Evolutionary conservation across 2,888 invertebrate genomes (phyloP).

Genomic region (Mechanitis messenoides): DNA sequence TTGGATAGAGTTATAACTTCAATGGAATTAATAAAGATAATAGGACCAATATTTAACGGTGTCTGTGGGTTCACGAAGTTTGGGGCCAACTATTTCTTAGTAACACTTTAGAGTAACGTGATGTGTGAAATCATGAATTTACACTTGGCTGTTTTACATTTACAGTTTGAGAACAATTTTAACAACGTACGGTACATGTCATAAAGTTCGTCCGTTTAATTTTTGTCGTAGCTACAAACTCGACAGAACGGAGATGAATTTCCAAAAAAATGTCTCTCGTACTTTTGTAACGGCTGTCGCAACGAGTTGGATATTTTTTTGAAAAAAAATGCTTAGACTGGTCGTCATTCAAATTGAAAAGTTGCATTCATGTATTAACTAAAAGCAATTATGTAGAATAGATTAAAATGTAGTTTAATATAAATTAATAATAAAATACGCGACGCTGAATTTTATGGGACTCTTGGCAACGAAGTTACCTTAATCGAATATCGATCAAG

Average conservation of each 20-base stretch:
- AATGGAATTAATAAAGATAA: too few relatives aligned
- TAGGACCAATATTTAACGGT: too few relatives aligned
- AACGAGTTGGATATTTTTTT: background rate
- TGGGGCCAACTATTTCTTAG: too few relatives aligned
- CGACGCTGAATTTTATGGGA: too few relatives aligned
- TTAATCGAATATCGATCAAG: slow-evolving; percentile 24
- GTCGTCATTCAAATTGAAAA: too few relatives aligned
- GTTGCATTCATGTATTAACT: too few relatives aligned
- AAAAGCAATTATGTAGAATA: too few relatives aligned
- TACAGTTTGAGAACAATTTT: background rate
- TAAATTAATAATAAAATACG: too few relatives aligned
- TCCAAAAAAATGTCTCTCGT: slow-evolving; percentile 18
- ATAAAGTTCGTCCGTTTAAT: slow-evolving; percentile 20
- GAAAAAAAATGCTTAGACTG: background rate
- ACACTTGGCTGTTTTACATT: background rate
- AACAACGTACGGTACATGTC: slow-evolving; percentile 23
- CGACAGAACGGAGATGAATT: slow-evolving; percentile 18
- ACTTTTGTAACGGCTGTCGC: slow-evolving; percentile 12
- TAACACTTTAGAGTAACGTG: too few relatives aligned
- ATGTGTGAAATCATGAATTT: background rate
- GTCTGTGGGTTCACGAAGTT: too few relatives aligned
- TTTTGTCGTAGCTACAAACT: slow-evolving; percentile 19
- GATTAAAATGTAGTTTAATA: too few relatives aligned
- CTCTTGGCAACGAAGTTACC: background rate
- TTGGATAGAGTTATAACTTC: too few relatives aligned